Percentiles rank a stretch among this genome's conserved stretches.
Conservation (phyloP, 2,797 vertebrate species). For the Chelon auratus region DNA sequence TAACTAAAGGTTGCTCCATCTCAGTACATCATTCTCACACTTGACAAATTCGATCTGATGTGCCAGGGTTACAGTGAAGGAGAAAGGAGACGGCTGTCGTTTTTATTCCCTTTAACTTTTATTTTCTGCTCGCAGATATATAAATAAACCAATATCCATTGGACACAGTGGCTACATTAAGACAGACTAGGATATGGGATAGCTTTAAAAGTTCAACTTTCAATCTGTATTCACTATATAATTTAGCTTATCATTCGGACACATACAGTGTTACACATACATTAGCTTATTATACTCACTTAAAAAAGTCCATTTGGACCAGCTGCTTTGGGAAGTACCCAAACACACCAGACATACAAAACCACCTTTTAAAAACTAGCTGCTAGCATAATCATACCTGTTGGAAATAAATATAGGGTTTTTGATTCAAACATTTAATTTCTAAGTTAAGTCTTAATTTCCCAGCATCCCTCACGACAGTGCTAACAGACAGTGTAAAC, state of each 20-base stretch:
- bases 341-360: slow-evolving; percentile 32
- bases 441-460: not conserved
- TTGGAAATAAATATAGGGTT: slow-evolving; percentile 16
- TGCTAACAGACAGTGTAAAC: slow-evolving; percentile 16
- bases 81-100: not conserved
- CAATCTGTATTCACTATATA: not conserved
- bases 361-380: slow-evolving; percentile 19
- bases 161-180: slow-evolving; percentile 2
- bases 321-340: slow-evolving; percentile 9
- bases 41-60: not conserved
- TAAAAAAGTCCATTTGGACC: slow-evolving; percentile 3
- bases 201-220: not conserved
- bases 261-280: slow-evolving; percentile 12
- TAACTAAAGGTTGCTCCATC: too few relatives aligned
- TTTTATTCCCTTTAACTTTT: not conserved
- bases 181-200: slow-evolving; percentile 6
- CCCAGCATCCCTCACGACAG: slow-evolving; percentile 27
- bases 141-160: slow-evolving; percentile 28
- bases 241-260: slow-evolving; percentile 24
- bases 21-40: too few relatives aligned
- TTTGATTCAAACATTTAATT: not conserved
- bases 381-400: not conserved
- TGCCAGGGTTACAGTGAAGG: not conserved
- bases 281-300: slow-evolving; percentile 1
- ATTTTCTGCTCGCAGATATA: slow-evolving; percentile 11